Evolutionary conservation across 2,113 vertebrate species (phyloP), one percentile per base, ranked within the genome.

Genomic region (Setophaga kirtlandii): DNA sequence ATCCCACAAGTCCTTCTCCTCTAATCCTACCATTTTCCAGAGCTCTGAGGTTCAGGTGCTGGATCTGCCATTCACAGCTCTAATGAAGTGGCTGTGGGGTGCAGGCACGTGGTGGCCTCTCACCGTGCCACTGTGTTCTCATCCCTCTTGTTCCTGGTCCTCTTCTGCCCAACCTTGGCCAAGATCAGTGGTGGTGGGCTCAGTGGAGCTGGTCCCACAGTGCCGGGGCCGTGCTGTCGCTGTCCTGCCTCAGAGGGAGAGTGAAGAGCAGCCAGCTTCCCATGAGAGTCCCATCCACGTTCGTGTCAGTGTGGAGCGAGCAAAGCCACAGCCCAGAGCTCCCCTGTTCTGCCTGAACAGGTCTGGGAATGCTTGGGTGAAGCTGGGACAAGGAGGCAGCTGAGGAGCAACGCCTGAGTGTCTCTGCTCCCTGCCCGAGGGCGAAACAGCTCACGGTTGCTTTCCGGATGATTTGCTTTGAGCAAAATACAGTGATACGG

Each of bases 161-260:
- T 53, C 31, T n/a, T 25, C 77, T n/a, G 31, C 2, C 2, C 44
- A 8, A 0, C 39, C 20, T 5, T 3, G 2, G 73, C 82, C 60
- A 0, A 11, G 65, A 16, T 10, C 27, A 37, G 22, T 1, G 3
- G 0, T 4, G 52, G 1, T 1, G 25, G 56, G 11, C n/a, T 68
- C 10, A 0, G 46, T 0, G 58, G 10, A 10, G 5, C 16, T 1
- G 16, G 25, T 73, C 49, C 53, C 6, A 5, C 6, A 0, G 44
- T 0, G 0, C 55, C 0, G 0, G 19, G 33, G 12, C 33, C 0
- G 5, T 11, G 4, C 31, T 25, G 4, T 25, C 9, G 0, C 63
- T 1, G 25, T 60, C 58, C 62, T 0, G 14, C 13, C 1, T 10
- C 69, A 15, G 41, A 16, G 44, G 49, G 53, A 41, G 33, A 1